Percentiles rank a stretch among this genome's conserved stretches.
These are phyloP conservation scores for Centropus unirufus DNA, from an alignment of 2,113 vertebrate species.

Conservation along the genomic window DNA sequence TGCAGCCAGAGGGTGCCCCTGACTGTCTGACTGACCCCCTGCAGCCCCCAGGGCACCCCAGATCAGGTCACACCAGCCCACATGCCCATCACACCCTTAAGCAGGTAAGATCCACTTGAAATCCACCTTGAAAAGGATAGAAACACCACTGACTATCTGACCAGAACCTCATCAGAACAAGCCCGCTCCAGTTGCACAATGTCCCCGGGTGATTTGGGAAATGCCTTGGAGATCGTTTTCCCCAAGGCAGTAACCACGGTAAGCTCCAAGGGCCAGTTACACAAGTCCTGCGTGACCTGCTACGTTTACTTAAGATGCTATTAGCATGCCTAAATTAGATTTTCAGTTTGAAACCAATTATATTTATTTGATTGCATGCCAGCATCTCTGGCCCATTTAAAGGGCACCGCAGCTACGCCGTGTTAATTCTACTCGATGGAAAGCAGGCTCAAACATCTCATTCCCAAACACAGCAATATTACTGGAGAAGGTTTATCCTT, in stretches of 20 bases:
- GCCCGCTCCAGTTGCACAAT: neutral
- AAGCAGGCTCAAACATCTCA: neutral
- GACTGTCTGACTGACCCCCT: neutral
- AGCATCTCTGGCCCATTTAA: conserved; percentile 45
- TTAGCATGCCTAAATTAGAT: conserved; percentile 63
- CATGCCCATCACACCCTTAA: neutral
- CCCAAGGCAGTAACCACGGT: neutral
- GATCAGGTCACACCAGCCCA: neutral
- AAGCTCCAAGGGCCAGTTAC: neutral
- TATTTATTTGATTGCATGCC: conserved; percentile 57
- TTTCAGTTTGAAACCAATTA: conserved; percentile 60
- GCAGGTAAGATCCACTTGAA: neutral
- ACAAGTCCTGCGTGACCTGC: conserved; percentile 10
- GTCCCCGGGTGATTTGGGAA: neutral
- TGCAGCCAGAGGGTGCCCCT: neutral
- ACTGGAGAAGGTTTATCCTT: neutral
- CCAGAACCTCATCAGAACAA: neutral
- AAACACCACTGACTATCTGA: neutral
- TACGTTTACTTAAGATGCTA: conserved; percentile 55
- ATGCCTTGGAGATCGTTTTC: neutral
- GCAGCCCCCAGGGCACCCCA: neutral
- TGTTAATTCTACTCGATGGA: conserved; percentile 18
- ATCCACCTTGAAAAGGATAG: neutral
- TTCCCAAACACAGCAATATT: conserved; percentile 23
- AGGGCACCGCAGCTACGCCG: conserved; percentile 37